phyloP scores from a whole-genome alignment of 2,888 invertebrate species.

The Rhagonycha lutea region DNA sequence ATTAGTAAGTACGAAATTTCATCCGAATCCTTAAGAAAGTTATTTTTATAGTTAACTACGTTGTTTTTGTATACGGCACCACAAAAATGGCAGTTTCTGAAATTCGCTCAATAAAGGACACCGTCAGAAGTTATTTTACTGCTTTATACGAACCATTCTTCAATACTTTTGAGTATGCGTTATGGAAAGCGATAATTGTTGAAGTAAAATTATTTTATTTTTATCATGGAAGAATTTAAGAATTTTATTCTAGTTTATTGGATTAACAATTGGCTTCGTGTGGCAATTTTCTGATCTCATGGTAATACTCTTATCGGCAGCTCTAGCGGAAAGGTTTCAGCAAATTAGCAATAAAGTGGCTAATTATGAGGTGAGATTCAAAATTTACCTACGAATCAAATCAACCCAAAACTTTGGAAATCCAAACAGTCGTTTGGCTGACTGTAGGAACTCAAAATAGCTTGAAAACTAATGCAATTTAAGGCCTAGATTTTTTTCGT shows the following conservation, averaged over 20 bases:
- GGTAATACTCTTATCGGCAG: constrained; percentile 19
- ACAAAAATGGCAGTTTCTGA: constrained; percentile 1
- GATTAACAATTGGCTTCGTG: constrained; percentile 11
- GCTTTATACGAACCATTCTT: constrained; percentile 17
- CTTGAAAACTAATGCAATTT: too few species aligned
- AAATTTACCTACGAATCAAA: too few species aligned
- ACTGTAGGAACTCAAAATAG: too few species aligned
- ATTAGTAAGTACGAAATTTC: constrained; percentile 8
- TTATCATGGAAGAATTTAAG: not conserved
- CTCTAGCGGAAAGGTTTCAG: constrained; percentile 23
- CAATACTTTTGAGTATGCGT: constrained; percentile 6
- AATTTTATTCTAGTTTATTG: constrained; percentile 14
- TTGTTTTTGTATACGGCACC: constrained; percentile 8
- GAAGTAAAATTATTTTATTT: constrained; percentile 6
- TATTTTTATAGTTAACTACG: constrained; percentile 16
- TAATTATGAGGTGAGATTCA: not conserved
- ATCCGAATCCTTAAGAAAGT: not conserved
- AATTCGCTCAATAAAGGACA: not conserved
- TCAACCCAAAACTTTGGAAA: too few species aligned
- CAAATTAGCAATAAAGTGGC: constrained; percentile 20
- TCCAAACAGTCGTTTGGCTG: too few species aligned
- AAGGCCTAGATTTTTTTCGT: too few species aligned
- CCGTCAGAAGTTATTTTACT: constrained; percentile 9
- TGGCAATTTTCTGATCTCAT: constrained; percentile 31
- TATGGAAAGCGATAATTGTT: constrained; percentile 15